Percentiles rank a stretch among this genome's conserved stretches.
Evolutionary conservation across 2,113 vertebrate species (phyloP).

Genomic region (Hystrix brachyura): DNA sequence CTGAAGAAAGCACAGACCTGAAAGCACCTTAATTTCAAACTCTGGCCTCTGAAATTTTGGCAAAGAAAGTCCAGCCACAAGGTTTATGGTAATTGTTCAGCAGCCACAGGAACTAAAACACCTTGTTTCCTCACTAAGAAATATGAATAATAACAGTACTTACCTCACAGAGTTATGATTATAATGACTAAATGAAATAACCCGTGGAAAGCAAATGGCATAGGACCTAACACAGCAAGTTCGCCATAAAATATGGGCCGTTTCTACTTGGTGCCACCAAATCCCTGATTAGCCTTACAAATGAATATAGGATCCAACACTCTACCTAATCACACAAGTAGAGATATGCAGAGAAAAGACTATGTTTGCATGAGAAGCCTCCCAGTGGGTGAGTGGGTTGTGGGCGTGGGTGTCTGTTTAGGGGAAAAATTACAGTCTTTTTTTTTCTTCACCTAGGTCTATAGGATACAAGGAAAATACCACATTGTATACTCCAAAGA

Average conservation of each 20-base stretch:
- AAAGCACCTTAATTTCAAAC: neutral
- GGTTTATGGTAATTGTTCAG: neutral
- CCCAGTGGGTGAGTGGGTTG: neutral
- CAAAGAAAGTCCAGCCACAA: neutral
- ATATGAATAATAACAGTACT: neutral
- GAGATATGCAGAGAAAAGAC: neutral
- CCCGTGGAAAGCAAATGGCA: neutral
- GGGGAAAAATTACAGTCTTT: neutral
- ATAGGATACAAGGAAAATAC: neutral
- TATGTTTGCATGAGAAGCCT: neutral
- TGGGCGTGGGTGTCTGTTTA: neutral
- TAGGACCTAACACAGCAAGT: neutral
- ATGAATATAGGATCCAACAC: neutral
- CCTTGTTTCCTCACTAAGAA: neutral
- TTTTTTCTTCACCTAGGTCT: neutral
- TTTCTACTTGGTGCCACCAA: neutral
- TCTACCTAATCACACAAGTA: neutral
- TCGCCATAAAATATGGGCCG: neutral
- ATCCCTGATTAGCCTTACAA: neutral
- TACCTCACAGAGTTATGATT: neutral
- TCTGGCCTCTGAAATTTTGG: neutral
- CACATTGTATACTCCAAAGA: neutral
- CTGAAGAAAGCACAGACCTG: neutral
- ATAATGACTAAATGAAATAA: neutral
- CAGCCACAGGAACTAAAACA: neutral